These are phyloP conservation scores for Dinomys branickii DNA, from an alignment of 2,113 vertebrate genomes.

Conservation along the genomic window DNA sequence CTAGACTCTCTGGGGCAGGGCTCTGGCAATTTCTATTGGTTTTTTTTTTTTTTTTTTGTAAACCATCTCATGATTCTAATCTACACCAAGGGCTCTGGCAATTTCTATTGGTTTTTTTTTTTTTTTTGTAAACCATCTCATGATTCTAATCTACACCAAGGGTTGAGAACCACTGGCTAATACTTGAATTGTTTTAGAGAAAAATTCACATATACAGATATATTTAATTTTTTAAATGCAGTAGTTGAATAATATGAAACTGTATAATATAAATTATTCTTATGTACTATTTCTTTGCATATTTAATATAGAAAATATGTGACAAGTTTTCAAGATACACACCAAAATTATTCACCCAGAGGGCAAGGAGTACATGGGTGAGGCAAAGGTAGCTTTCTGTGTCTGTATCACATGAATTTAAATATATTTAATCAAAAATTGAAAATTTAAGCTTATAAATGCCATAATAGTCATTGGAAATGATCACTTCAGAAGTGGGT, in stretches of 20 bases:
- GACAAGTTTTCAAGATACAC: background rate
- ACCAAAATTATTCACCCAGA: conserved; percentile 4
- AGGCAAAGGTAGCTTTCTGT: background rate
- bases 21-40: background rate
- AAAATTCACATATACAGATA: background rate
- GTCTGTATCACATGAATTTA: conserved; percentile 18
- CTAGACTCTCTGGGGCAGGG: background rate
- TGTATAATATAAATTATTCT: background rate
- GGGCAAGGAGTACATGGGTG: background rate
- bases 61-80: background rate
- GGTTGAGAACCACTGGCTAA: background rate
- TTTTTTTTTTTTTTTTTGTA: background rate
- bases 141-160: background rate
- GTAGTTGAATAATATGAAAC: background rate
- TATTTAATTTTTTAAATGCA: background rate
- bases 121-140: background rate
- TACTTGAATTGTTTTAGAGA: background rate
- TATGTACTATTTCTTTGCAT: background rate
- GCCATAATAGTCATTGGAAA: background rate
- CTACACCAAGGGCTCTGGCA: background rate
- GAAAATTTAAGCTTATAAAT: conserved; percentile 23
- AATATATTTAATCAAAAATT: background rate
- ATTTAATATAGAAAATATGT: conserved; percentile 23
- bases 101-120: background rate
- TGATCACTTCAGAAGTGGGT: background rate